A percentile compares a stretch with the other conserved stretches of the same genome.
These are phyloP conservation scores for Carcinoscorpius rotundicauda DNA, from an alignment of 1,140 invertebrate species.

Conservation along the genomic window DNA sequence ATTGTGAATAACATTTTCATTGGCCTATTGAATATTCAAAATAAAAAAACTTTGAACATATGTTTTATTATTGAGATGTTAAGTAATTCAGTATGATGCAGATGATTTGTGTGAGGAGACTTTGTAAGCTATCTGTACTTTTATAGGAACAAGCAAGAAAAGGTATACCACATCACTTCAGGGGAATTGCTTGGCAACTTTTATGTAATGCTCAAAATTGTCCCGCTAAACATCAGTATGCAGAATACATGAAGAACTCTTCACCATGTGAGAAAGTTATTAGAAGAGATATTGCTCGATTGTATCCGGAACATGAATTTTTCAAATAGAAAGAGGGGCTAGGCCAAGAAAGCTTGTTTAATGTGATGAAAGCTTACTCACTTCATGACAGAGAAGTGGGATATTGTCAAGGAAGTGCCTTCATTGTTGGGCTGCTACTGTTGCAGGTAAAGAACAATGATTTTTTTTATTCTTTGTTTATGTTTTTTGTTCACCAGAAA, in stretches of 20 bases:
- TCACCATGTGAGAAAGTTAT: conserved; percentile 97
- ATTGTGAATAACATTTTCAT: no score
- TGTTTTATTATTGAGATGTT: no score
- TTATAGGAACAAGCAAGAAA: conserved; percentile 72
- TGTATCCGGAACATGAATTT: conserved; percentile 98
- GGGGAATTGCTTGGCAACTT: conserved; percentile 94
- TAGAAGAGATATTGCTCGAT: conserved; percentile 87
- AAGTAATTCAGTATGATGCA: no score
- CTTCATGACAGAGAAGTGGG: conserved; percentile 94
- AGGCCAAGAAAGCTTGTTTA: conserved; percentile 94
- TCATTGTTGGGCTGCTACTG: conserved; percentile 85
- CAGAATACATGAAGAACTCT: conserved; percentile 89
- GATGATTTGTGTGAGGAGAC: background rate
- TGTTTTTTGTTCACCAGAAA: no score
- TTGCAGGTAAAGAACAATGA: conserved; percentile 53
- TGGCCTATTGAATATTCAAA: background rate
- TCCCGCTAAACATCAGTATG: conserved; percentile 82
- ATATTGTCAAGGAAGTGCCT: conserved; percentile 95
- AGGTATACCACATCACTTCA: conserved; percentile 92
- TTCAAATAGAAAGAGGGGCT: conserved; percentile 89
- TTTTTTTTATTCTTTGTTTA: no score
- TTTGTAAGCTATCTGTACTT: background rate
- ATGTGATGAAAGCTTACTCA: conserved; percentile 98
- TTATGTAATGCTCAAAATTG: conserved; percentile 74
- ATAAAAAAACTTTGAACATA: no score